Evolutionary conservation across 2,113 vertebrate genomes (phyloP), one percentile per base, ranked within the genome.

Genomic region (Forbesichthys papilliferus): DNA sequence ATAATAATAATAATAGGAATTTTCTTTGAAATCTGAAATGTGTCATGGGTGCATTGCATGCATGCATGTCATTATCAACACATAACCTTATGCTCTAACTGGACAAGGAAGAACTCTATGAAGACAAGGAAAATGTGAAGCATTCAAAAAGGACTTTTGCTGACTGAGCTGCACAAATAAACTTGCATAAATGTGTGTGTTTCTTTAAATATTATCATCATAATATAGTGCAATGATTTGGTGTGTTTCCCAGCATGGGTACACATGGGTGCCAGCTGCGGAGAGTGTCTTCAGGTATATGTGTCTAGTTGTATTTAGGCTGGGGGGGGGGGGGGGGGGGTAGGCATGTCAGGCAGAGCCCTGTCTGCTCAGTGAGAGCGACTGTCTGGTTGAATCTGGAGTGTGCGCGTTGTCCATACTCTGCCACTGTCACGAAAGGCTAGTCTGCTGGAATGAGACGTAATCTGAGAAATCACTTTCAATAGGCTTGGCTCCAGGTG

Each of bases 391-490:
- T 80, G 86, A 91, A 95, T 93, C 92, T 94, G 66, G 88, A 83
- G 84, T 66, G 85, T 90, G 81, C 77, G 60, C 73, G 74, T 81
- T 86, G 64, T 78, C 76, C 85, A 87, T 78, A 8, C 90, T 87
- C 90, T 86, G 80, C 84, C 75, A 81, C 77, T 84, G 83, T 88
- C 91, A 82, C 68, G 33, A 64, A 64, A 73, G 73, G 75, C 75
- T 7, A 0, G 79, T 13, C 79, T 34, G 65, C 68, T 59, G 64
- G 36, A 92, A 90, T 86, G 85, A 92, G 92, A 93, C 69, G 86
- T 91, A 93, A 94, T 92, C 93, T 94, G 89, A 93, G 87, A 91
- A 92, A 94, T 92, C 92, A 88, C 90, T 93, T 90, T 84, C 91
- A 93, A 92, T 93, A 89, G 88, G 87, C 87, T 77, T 78, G 61